Conservation (phyloP, 92 coral and sea anemone species). For the Metridium senile region DNA sequence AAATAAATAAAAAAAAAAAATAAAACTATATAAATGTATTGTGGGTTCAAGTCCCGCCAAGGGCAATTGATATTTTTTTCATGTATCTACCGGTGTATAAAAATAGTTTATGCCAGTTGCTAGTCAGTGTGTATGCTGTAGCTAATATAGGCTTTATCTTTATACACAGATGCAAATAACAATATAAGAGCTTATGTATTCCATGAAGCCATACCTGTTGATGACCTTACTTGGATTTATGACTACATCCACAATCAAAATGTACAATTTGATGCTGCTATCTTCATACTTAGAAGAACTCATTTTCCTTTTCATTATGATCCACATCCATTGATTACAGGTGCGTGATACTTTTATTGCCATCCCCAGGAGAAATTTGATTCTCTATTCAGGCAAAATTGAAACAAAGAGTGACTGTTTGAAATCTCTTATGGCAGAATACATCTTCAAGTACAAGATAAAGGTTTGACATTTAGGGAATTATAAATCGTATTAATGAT, state of each 20-base stretch:
- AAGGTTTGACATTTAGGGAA: no score
- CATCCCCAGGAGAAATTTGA: no score
- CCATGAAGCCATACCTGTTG: conserved; percentile 45
- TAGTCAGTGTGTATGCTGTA: no score
- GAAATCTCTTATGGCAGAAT: conserved; percentile 67
- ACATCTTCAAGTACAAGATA: conserved; percentile 38
- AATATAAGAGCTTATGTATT: conserved; percentile 23
- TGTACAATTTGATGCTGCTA: no score
- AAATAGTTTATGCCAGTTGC: no score
- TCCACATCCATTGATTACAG: conserved; percentile 60
- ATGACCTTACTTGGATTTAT: conserved; percentile 43
- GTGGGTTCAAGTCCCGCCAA: no score
- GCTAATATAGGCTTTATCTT: no score
- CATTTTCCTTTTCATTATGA: conserved; percentile 52
- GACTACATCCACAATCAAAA: conserved; percentile 35
- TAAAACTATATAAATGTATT: no score
- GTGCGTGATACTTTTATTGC: no score
- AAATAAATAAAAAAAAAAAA: no score
- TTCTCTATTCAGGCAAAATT: conserved; percentile 54
- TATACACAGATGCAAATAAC: background rate
- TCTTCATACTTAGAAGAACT: conserved; percentile 35
- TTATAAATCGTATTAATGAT: no score
- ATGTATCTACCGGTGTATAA: no score
- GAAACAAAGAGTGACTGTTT: conserved; percentile 58
- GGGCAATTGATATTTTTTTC: background rate